Evolutionary conservation across 2,113 vertebrate species (phyloP).

Genomic region (Pampusana beccarii): DNA sequence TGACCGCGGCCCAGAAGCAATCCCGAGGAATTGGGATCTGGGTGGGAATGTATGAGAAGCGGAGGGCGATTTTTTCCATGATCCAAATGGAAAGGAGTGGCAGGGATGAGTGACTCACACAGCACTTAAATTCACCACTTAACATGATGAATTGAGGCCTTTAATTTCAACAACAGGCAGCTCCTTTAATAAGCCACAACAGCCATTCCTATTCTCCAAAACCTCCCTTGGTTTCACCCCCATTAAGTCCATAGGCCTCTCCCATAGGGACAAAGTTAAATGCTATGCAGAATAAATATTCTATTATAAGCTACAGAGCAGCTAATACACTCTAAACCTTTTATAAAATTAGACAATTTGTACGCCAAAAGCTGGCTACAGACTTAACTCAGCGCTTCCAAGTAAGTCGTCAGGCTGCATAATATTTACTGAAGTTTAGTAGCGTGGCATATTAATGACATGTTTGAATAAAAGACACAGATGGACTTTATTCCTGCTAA

Average conservation of each 20-base stretch:
- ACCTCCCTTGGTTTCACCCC: conserved; percentile 21
- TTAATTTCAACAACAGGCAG: conserved; percentile 25
- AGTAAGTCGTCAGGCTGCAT: not conserved
- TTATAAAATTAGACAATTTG: conserved; percentile 39
- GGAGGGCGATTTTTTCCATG: not conserved
- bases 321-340: conserved; percentile 43
- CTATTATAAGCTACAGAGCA: conserved; percentile 31
- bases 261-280: conserved; percentile 26
- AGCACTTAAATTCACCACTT: conserved; percentile 1
- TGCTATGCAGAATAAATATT: conserved; percentile 52
- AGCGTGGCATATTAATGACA: conserved; percentile 2
- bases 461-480: not conserved
- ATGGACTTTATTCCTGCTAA: conserved; percentile 35
- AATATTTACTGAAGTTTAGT: conserved; percentile 10
- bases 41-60: not conserved
- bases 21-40: not conserved
- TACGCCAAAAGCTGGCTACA: conserved; percentile 18
- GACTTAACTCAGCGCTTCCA: not conserved
- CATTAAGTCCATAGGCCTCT: conserved; percentile 18
- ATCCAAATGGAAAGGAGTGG: conserved; percentile 29
- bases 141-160: conserved; percentile 1
- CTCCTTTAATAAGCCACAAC: not conserved
- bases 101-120: conserved; percentile 29
- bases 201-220: not conserved
- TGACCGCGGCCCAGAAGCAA: not conserved